phyloP scores from a whole-genome alignment of 1,140 invertebrate species.

The Zaprionus lachaisei region DNA sequence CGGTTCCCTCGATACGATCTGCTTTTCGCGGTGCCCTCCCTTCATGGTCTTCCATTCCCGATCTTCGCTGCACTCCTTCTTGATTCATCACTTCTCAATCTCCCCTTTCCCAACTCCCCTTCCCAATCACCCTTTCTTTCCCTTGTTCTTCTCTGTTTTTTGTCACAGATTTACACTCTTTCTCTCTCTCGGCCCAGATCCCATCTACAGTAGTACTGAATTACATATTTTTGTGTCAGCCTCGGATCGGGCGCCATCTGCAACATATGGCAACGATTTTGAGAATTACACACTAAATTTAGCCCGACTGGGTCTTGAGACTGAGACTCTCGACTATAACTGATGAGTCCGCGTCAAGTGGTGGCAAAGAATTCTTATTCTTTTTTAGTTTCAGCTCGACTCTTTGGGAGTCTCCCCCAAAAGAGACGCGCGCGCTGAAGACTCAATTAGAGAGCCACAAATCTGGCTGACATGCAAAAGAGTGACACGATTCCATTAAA shows the following conservation, averaged over 20 bases:
- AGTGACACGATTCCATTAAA: slow-evolving; percentile 53
- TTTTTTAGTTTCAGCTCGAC: background rate
- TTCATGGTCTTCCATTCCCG: background rate
- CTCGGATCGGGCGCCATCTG: slow-evolving; percentile 45
- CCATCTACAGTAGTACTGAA: background rate
- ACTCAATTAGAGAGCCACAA: slow-evolving; percentile 68
- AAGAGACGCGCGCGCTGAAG: slow-evolving; percentile 38
- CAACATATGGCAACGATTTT: slow-evolving; percentile 79
- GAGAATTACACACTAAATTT: slow-evolving; percentile 82
- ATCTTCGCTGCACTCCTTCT: background rate
- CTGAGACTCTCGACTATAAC: background rate
- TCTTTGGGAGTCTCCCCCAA: background rate
- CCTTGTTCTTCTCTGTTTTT: slow-evolving; percentile 30
- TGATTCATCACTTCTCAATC: background rate
- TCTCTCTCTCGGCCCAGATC: slow-evolving; percentile 43
- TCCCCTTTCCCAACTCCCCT: background rate
- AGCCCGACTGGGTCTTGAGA: slow-evolving; percentile 36
- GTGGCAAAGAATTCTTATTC: background rate
- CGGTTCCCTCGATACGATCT: background rate
- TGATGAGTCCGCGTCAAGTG: slow-evolving; percentile 27
- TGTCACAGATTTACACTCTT: slow-evolving; percentile 68
- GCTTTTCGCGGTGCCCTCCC: too few relatives aligned
- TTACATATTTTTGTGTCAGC: slow-evolving; percentile 69
- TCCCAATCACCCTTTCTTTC: background rate
- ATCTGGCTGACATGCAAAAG: slow-evolving; percentile 61